phyloP scores from a whole-genome alignment of 2,113 vertebrate species.

The Aegithalos caudatus region DNA sequence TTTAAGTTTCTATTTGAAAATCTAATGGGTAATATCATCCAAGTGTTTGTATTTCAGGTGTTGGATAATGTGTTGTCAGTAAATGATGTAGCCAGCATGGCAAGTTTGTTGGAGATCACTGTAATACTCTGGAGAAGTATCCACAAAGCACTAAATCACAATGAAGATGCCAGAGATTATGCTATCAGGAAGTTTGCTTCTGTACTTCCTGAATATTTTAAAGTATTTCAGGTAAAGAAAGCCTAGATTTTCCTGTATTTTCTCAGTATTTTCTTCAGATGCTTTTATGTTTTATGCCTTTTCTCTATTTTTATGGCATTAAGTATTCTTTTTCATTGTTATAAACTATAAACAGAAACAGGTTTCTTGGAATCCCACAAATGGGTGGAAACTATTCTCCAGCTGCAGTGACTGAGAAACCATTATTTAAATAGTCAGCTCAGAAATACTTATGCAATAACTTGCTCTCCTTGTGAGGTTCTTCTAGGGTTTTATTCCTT shows the following conservation, averaged over 20 bases:
- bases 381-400: not conserved
- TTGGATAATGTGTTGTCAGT: conserved; percentile 73
- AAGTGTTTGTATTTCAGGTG: conserved; percentile 67
- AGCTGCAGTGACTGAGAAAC: not conserved
- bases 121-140: conserved; percentile 94
- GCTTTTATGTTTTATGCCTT: not conserved
- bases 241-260: not conserved
- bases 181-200: conserved; percentile 82
- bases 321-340: not conserved
- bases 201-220: conserved; percentile 87
- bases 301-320: not conserved
- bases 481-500: not conserved
- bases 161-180: conserved; percentile 81
- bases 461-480: not conserved
- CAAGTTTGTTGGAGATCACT: conserved; percentile 85
- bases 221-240: conserved; percentile 82
- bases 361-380: not conserved
- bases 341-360: not conserved
- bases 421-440: not conserved
- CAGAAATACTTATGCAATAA: not conserved
- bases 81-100: conserved; percentile 76
- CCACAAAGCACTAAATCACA: conserved; percentile 79
- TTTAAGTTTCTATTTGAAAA: not conserved
- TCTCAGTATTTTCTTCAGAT: not conserved
- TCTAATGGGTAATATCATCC: not conserved